Evolutionary conservation across 2,888 invertebrate genomes (phyloP), one percentile per base, ranked within the genome.

Genomic region (Auanema freiburgensis): DNA sequence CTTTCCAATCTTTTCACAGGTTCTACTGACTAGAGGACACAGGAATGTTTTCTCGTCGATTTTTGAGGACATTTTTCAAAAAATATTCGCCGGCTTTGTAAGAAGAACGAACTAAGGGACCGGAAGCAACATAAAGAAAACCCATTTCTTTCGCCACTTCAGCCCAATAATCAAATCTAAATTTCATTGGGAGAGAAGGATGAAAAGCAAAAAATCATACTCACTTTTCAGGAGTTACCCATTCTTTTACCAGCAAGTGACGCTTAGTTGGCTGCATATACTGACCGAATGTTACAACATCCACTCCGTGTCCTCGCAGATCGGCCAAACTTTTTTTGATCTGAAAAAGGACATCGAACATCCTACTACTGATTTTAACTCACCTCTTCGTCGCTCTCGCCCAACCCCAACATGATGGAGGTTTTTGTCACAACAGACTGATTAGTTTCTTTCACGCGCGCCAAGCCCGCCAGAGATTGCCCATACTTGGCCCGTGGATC

Each of bases 191-290:
- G n/a, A n/a, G n/a, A n/a, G n/a, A n/a, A n/a, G n/a, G n/a, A n/a
- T n/a, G n/a, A 23, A 43, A 5, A 4, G 21, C 11, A 41, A 40
- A 54, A 41, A 44, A 50, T 50, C 11, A 21, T 23, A 23, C 53
- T 59, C 33, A 98, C 85, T 93, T 93, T 68, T 91, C 91, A 0
- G 97, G 97, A 0, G 94, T 95, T 0, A 98, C 92, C 86, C 97
- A 99, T 85, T 98, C 97, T 58, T 79, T 80, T 23, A 84, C 82
- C n/a, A 81, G 92, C 25, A 98, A 87, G 85, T 98, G 98, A 10
- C 91, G 88, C 83, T 93, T 96, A 0, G 97, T 98, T 0, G 98
- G 98, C 85, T 99, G 98, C 96, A 99, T 98, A 86, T 99, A 98
- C 83, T 98, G 98, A 0, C 98, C 98, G 5, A 98, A 87, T 0